Percentiles rank a stretch among this genome's conserved stretches.
These are phyloP conservation scores for Tetrax tetrax DNA, from an alignment of 2,113 vertebrate species.

Conservation along the genomic window DNA sequence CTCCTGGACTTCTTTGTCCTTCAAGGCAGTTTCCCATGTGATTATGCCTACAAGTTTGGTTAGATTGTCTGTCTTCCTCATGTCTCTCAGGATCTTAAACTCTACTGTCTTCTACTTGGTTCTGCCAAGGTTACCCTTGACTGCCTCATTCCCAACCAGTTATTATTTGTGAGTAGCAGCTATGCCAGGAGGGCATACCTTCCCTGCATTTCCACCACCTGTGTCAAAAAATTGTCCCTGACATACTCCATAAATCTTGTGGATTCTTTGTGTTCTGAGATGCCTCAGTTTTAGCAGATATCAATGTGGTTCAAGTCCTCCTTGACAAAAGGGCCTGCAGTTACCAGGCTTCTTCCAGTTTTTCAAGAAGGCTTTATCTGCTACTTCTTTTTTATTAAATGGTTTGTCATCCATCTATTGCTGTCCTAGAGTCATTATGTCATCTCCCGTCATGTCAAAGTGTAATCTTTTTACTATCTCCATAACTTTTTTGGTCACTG, in stretches of 20 bases:
- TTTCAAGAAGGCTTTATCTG: neutral
- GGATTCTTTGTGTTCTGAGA: neutral
- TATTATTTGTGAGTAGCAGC: neutral
- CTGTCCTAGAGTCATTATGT: neutral
- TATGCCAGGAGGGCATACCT: neutral
- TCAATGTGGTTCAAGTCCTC: neutral
- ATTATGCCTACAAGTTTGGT: neutral
- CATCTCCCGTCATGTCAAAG: neutral
- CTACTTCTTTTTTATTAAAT: neutral
- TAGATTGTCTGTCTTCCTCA: neutral
- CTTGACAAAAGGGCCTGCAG: neutral
- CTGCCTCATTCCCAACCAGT: neutral
- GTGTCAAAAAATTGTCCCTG: neutral
- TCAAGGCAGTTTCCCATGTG: neutral
- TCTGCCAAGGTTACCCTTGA: neutral
- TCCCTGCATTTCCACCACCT: neutral
- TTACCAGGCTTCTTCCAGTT: neutral
- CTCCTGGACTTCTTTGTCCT: neutral
- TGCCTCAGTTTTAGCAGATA: neutral
- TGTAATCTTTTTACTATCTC: neutral
- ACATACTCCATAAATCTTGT: neutral
- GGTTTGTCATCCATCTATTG: neutral
- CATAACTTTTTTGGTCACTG: neutral
- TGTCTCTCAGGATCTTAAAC: neutral
- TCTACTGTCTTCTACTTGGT: neutral